phyloP scores from a whole-genome alignment of 2,888 invertebrate genomes.

The Tribolium freemani region DNA sequence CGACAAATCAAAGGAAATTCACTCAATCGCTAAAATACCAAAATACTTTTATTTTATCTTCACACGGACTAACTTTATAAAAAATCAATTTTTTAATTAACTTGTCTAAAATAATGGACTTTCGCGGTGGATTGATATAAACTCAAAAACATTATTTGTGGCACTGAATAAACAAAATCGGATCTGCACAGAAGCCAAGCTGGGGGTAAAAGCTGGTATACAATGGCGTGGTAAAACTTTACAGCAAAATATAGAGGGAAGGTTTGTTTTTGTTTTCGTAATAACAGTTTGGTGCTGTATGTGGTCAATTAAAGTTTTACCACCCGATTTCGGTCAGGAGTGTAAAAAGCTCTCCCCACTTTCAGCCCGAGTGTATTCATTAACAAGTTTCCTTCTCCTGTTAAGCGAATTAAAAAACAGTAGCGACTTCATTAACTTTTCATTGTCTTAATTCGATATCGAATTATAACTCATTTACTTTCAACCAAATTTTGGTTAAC shows the following conservation, averaged over 20 bases:
- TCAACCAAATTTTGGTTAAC: background rate
- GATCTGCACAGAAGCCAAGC: background rate
- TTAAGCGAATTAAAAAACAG: slow-evolving; percentile 28
- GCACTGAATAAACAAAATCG: background rate
- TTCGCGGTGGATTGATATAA: no score
- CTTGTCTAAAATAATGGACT: no score
- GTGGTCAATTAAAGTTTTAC: slow-evolving; percentile 4
- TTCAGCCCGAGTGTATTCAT: slow-evolving; percentile 18
- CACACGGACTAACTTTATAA: no score
- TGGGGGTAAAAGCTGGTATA: background rate
- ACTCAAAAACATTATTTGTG: background rate
- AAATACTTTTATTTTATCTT: no score
- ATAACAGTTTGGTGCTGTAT: background rate
- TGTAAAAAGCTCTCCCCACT: slow-evolving; percentile 5
- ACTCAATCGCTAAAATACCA: no score
- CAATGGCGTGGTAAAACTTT: background rate
- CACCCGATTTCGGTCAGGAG: background rate
- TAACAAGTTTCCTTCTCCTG: slow-evolving; percentile 4
- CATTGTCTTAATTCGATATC: slow-evolving; percentile 16
- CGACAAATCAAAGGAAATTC: no score
- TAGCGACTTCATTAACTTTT: slow-evolving; percentile 22
- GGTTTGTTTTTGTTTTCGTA: background rate
- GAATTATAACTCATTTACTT: slow-evolving; percentile 14
- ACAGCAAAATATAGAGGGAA: background rate
- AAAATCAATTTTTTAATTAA: no score